A percentile compares a stretch with the other conserved stretches of the same genome.
Conservation (phyloP, 2,113 vertebrate genomes). For the Bos indicus region DNA sequence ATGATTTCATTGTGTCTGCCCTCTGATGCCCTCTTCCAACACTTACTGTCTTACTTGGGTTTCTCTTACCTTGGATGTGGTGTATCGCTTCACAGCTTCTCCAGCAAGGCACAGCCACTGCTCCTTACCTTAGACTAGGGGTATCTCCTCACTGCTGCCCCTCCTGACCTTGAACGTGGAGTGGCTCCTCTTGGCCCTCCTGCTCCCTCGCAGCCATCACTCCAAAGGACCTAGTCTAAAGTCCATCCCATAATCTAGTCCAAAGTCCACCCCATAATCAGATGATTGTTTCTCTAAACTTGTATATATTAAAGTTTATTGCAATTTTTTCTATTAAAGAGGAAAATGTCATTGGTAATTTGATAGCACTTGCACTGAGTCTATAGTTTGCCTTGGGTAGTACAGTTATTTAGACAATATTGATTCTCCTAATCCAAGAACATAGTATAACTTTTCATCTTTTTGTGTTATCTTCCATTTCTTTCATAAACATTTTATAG, state of each 20-base stretch:
- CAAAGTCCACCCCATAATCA: background rate
- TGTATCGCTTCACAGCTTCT: too few relatives aligned
- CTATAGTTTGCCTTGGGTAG: background rate
- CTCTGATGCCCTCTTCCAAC: too few relatives aligned
- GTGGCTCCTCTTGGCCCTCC: too few relatives aligned
- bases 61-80: too few relatives aligned
- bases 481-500: background rate
- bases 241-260: background rate
- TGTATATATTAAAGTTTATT: background rate
- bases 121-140: too few relatives aligned
- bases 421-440: background rate
- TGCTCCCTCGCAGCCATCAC: too few relatives aligned
- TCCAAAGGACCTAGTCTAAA: background rate
- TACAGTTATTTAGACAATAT: background rate
- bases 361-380: background rate
- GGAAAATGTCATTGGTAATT: background rate
- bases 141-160: too few relatives aligned
- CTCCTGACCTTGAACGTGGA: too few relatives aligned
- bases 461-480: background rate
- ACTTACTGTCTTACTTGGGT: too few relatives aligned
- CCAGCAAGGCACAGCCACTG: too few relatives aligned
- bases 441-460: background rate
- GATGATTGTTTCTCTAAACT: background rate
- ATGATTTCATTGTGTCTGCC: too few relatives aligned
- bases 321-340: background rate